Evolutionary conservation across 2,797 vertebrate genomes (phyloP), one percentile per base, ranked within the genome.

Genomic region (Rhynchotus rufescens): DNA sequence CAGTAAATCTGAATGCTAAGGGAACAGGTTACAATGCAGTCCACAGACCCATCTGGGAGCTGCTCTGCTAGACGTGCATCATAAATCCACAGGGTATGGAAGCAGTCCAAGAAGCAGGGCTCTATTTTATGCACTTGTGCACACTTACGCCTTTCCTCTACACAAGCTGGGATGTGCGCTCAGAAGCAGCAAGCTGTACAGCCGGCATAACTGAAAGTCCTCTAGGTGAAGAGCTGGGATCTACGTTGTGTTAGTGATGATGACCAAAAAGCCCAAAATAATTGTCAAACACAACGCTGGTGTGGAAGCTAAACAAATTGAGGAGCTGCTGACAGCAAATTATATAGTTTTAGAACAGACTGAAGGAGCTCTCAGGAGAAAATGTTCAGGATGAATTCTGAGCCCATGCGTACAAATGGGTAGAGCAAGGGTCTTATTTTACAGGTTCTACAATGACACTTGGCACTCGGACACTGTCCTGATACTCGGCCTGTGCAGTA

Each of bases 191-290:
- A 86, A 67, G 82, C 64, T 80, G 44, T 38, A 32, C 19, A 76
- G 90, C 66, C 65, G 36, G 54, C 20, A 28, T 66, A 64, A 72
- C 5, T 57, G 44, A 5, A 73, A 71, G 84, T 34, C 60, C 60
- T 83, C 26, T 8, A 95, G 82, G 59, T 45, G 65, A 90, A 73
- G 86, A 93, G 59, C 36, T 89, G 69, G 66, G 72, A 78, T 45
- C 30, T 64, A 72, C 1, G 3, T 11, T 80, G 30, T 59, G 3
- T 42, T 51, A 85, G 86, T n/a, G 88, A 87, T 0, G 1, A 82
- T 68, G 62, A 88, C 65, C 22, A 4, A 95, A 94, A 5, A 89
- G 78, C 62, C 64, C 52, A n/a, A 93, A 95, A 92, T 83, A 80
- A 88, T 87, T 92, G 90, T 85, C 84, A 64, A 68, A 52, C 0